These are phyloP conservation scores for Petromus typicus DNA, from an alignment of 2,113 vertebrate species.

Conservation along the genomic window DNA sequence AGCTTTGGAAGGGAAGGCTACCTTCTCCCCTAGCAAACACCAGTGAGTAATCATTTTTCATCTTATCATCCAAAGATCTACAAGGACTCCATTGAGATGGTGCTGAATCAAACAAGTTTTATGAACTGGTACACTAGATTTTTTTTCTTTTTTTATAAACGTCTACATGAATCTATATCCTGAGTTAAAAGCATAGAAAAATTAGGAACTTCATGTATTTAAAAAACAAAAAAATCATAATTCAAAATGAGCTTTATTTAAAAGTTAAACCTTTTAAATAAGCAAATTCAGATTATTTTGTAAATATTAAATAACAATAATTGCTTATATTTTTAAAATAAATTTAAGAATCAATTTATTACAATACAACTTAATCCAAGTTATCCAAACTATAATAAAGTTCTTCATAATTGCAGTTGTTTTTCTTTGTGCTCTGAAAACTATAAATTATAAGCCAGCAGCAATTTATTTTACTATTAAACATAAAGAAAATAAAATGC, in stretches of 20 bases:
- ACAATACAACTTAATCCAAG: slow-evolving; percentile 38
- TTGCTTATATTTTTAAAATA: slow-evolving; percentile 18
- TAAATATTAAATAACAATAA: not conserved
- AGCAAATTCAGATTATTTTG: slow-evolving; percentile 44
- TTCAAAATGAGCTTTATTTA: slow-evolving; percentile 53
- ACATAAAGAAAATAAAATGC: slow-evolving; percentile 42
- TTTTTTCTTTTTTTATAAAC: slow-evolving; percentile 38
- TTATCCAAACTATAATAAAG: slow-evolving; percentile 8
- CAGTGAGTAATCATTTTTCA: not conserved
- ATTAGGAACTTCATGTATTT: not conserved
- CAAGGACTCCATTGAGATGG: not conserved
- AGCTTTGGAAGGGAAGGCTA: slow-evolving; percentile 21
- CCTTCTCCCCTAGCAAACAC: not conserved
- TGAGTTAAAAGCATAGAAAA: slow-evolving; percentile 31
- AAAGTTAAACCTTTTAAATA: slow-evolving; percentile 31
- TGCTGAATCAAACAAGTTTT: slow-evolving; percentile 14
- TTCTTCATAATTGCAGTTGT: not conserved
- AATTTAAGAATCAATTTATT: slow-evolving; percentile 42
- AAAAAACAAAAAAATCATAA: not conserved
- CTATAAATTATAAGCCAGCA: not conserved
- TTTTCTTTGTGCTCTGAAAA: slow-evolving; percentile 34
- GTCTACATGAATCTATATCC: slow-evolving; percentile 4
- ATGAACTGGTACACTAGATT: not conserved
- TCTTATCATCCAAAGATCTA: slow-evolving; percentile 4
- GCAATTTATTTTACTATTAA: slow-evolving; percentile 43